Conservation (phyloP, 2,113 vertebrate genomes). For the Lophura nycthemera region DNA sequence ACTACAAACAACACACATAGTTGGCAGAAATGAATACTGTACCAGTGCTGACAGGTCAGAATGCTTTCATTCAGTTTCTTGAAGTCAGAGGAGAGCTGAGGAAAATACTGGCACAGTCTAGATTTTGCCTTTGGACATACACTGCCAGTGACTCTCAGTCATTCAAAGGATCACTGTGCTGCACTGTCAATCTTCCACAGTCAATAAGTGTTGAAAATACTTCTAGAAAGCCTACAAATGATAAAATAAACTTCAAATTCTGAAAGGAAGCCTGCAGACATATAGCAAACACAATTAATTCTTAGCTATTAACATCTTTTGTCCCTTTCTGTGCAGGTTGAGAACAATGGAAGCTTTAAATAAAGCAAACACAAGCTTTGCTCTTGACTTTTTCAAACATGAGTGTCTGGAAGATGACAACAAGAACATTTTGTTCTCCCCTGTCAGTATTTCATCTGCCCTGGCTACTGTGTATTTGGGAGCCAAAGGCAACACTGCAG, state of each 20-base stretch:
- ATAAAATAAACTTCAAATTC: background rate
- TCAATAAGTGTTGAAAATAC: background rate
- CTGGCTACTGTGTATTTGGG: conserved; percentile 88
- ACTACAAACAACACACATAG: background rate
- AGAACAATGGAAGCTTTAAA: conserved; percentile 81
- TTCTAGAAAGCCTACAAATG: background rate
- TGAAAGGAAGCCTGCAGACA: background rate
- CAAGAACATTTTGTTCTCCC: conserved; percentile 87
- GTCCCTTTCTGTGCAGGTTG: conserved; percentile 17
- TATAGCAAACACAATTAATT: background rate
- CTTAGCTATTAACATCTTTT: background rate
- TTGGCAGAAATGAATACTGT: background rate
- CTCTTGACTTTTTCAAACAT: conserved; percentile 83
- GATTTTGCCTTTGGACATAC: background rate
- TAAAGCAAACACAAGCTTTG: conserved; percentile 83
- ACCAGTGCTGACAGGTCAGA: background rate
- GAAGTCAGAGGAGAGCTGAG: background rate
- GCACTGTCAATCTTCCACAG: background rate
- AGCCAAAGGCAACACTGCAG: conserved; percentile 83
- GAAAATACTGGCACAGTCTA: background rate
- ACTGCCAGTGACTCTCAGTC: background rate
- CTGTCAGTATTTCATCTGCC: conserved; percentile 87
- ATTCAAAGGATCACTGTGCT: background rate
- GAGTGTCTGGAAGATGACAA: conserved; percentile 63
- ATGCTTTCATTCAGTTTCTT: background rate